Evolutionary conservation across 2,113 vertebrate genomes (phyloP), one percentile per base, ranked within the genome.

Genomic region (Sylvietta virens): DNA sequence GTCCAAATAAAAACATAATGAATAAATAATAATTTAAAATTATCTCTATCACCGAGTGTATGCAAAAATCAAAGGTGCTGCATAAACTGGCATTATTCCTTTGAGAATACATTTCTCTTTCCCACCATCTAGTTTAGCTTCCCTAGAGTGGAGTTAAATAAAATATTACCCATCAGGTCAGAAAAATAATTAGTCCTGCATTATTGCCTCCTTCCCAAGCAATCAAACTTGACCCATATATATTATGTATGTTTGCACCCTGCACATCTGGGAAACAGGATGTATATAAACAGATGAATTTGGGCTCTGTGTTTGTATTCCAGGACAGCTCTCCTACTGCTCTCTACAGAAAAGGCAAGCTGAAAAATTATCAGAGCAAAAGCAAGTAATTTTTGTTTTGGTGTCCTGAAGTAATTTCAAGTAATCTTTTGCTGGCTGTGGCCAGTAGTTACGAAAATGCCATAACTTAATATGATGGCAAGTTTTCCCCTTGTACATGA

Each of bases 211-310:
- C 96, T 92, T 96, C 84, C 86, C 94, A 95, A 80, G 93, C 98
- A 98, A 98, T 98, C 98, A 97, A 93, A 97, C 95, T 94, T 98
- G 98, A 98, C 98, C 98, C 97, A 86, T 98, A 98, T 98, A 95
- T 97, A 98, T 98, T 97, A 98, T 98, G 97, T 87, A 98, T 98
- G 69, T 94, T 96, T 94, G 91, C 91, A 97, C 94, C 93, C 92
- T 91, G 92, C 95, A 94, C 90, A 87, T 95, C 91, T 92, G 64
- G 97, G 92, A 58, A 95, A n/a, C 0, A 6, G 51, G 28, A 42
- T 53, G 44, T 66, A 18, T 65, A 83, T 54, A 82, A 87, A 87
- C 57, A 86, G 47, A 58, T 67, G 78, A 77, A 56, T 90, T 74
- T 73, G 67, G 78, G 56, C 60, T 95, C 56, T 7, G 3, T 56